phyloP scores from a whole-genome alignment of 1,140 invertebrate genomes.

The Saccostrea echinata region DNA sequence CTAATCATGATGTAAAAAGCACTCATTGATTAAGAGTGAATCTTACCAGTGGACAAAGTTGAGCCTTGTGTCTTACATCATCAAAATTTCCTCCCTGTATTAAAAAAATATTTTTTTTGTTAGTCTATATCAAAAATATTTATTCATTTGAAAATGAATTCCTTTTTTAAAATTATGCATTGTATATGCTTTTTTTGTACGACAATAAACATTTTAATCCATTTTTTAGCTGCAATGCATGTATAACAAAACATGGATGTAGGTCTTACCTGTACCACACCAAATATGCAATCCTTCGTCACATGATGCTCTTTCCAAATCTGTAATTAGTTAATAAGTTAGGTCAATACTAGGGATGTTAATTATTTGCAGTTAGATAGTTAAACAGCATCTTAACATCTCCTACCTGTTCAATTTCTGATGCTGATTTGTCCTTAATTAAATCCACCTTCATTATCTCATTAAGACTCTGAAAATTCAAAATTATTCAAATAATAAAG shows the following conservation, averaged over 20 bases:
- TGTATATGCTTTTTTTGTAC: neutral
- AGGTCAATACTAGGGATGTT: neutral
- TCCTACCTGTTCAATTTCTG: conserved; percentile 85
- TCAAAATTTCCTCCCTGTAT: conserved; percentile 1
- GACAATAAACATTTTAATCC: neutral
- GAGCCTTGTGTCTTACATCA: neutral
- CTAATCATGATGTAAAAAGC: too few species aligned
- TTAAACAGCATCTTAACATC: neutral
- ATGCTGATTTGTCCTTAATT: conserved; percentile 86
- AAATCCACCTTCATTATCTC: conserved; percentile 91
- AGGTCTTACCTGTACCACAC: conserved; percentile 64
- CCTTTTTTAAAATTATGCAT: neutral
- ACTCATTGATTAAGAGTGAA: neutral
- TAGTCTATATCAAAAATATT: neutral
- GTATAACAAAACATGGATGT: neutral
- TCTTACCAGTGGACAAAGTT: conserved; percentile 18
- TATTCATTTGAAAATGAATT: neutral
- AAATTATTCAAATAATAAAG: neutral
- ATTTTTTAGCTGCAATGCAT: neutral
- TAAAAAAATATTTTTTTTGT: neutral
- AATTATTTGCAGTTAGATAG: neutral
- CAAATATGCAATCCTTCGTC: conserved; percentile 67
- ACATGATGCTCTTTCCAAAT: conserved; percentile 68
- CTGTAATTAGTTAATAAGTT: conserved; percentile 50
- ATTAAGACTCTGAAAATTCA: conserved; percentile 67